A percentile compares a stretch with the other conserved stretches of the same genome.
These are phyloP conservation scores for Menura novaehollandiae DNA, from an alignment of 2,113 vertebrate species.

Conservation along the genomic window DNA sequence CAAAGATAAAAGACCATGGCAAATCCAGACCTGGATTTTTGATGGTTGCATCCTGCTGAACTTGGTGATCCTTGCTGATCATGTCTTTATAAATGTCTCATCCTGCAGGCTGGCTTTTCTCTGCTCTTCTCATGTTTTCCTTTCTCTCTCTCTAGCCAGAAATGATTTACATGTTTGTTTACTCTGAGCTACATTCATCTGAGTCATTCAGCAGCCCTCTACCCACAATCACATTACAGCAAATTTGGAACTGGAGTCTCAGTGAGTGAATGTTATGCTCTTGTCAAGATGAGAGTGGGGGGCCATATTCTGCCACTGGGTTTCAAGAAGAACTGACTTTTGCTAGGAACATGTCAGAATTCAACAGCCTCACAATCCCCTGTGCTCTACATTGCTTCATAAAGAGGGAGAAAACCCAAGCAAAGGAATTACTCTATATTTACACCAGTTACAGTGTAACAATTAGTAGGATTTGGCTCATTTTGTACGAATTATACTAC, in stretches of 20 bases:
- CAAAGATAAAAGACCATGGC: not conserved
- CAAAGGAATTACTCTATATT: constrained; percentile 20
- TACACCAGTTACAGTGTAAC: constrained; percentile 16
- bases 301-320: not conserved
- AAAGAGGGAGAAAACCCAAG: not conserved
- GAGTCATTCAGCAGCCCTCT: constrained; percentile 65
- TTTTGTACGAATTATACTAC: constrained; percentile 15
- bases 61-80: not conserved
- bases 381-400: not conserved
- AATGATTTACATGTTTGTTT: constrained; percentile 70
- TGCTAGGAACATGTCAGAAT: not conserved
- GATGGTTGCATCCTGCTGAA: not conserved
- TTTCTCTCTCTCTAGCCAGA: not conserved
- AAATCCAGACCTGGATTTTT: not conserved
- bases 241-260: constrained; percentile 25
- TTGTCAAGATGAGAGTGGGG: not conserved
- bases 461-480: constrained; percentile 37
- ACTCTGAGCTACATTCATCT: constrained; percentile 63
- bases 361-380: not conserved
- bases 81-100: not conserved
- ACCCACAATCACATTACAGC: constrained; percentile 42
- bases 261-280: not conserved
- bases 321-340: not conserved
- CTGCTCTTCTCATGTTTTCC: not conserved
- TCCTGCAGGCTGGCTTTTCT: not conserved